Conservation (phyloP, 2,113 vertebrate genomes). For the Calyptommatus sinebrachiatus region DNA sequence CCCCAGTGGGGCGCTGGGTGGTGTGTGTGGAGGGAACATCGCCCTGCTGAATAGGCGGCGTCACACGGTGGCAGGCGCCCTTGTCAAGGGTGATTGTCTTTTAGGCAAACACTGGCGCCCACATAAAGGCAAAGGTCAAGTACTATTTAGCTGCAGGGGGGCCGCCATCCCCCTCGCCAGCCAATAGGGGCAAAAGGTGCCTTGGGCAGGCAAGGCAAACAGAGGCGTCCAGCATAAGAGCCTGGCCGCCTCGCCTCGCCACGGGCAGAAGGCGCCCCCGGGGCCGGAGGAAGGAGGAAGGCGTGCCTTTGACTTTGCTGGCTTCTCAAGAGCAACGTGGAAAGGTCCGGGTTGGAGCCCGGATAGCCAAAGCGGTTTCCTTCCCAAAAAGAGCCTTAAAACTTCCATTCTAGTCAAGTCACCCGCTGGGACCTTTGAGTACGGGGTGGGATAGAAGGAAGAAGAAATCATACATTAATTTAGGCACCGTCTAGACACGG, state of each 20-base stretch:
- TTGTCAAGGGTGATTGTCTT: slow-evolving; percentile 97
- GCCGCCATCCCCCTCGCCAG: slow-evolving; percentile 91
- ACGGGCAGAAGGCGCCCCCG: too few relatives aligned
- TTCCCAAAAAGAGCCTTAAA: not conserved
- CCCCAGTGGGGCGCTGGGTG: slow-evolving; percentile 76
- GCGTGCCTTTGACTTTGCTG: too few relatives aligned
- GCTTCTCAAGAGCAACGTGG: accelerated
- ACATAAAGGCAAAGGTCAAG: slow-evolving; percentile 99
- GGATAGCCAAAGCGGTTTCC: not conserved
- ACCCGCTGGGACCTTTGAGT: not conserved
- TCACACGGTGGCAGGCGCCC: slow-evolving; percentile 91
- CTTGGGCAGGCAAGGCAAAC: slow-evolving; percentile 11
- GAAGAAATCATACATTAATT: not conserved
- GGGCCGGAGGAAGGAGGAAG: too few relatives aligned
- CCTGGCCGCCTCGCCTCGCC: too few relatives aligned
- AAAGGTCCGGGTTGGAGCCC: not conserved
- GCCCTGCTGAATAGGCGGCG: slow-evolving; percentile 91
- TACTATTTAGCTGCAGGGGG: slow-evolving; percentile 95
- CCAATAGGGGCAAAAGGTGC: slow-evolving; percentile 87
- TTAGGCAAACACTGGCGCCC: slow-evolving; percentile 96
- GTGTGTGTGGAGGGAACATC: slow-evolving; percentile 87
- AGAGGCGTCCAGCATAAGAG: too few relatives aligned
- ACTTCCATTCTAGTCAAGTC: not conserved
- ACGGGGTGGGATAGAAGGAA: not conserved
- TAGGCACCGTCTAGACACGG: too few relatives aligned